These are phyloP conservation scores for Drosophila obscura DNA, from an alignment of 1,140 invertebrate species.

Conservation along the genomic window DNA sequence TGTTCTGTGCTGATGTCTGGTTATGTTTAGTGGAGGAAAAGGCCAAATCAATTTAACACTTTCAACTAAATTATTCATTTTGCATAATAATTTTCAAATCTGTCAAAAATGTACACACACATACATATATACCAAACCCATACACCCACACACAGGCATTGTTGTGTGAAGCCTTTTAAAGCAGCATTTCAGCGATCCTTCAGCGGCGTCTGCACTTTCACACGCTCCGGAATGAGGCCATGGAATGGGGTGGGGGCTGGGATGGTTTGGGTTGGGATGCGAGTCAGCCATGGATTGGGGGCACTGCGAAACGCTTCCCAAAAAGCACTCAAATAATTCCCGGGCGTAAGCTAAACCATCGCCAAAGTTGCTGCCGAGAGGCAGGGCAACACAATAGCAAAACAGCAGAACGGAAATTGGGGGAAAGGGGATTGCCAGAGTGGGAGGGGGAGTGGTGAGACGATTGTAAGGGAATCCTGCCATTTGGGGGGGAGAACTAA, in stretches of 20 bases:
- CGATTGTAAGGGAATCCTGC: conserved; percentile 4
- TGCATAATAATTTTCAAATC: conserved; percentile 82
- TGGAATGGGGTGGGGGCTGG: not conserved
- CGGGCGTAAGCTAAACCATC: conserved; percentile 79
- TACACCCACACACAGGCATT: too few species aligned
- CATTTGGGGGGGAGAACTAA: conserved; percentile 29
- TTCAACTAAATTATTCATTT: conserved; percentile 82
- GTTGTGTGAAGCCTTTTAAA: conserved; percentile 35
- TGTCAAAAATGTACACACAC: conserved; percentile 68
- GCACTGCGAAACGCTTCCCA: conserved; percentile 39
- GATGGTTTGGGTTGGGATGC: not conserved
- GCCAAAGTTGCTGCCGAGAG: conserved; percentile 57
- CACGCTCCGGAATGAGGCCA: conserved; percentile 55
- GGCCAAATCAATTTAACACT: conserved; percentile 82
- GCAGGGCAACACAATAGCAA: conserved; percentile 64
- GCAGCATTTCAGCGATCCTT: conserved; percentile 52
- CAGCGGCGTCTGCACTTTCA: conserved; percentile 76
- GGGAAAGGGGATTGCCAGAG: not conserved
- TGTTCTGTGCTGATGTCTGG: conserved; percentile 18
- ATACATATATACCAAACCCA: not conserved
- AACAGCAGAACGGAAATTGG: conserved; percentile 27
- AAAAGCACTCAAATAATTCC: conserved; percentile 82
- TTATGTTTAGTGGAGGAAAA: conserved; percentile 60
- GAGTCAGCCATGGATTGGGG: not conserved
- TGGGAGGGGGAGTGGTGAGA: not conserved